phyloP scores from a whole-genome alignment of 2,888 invertebrate species.

The Gymnocheta viridis region DNA sequence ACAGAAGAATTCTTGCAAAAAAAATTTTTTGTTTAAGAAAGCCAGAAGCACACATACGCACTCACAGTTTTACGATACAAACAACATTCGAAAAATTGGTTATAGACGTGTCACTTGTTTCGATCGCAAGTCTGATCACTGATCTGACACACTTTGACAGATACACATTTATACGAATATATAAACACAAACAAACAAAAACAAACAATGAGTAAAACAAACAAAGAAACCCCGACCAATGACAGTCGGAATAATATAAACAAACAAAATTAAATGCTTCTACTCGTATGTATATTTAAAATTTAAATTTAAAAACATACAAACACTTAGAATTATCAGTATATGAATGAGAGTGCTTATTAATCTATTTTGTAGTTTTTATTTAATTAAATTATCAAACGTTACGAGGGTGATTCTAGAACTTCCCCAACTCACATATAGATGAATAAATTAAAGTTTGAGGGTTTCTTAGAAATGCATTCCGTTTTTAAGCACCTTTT shows the following conservation, averaged over 20 bases:
- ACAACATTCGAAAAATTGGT: constrained; percentile 1
- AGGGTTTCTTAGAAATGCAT: too few species aligned
- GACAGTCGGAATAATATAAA: constrained; percentile 29
- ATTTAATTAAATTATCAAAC: constrained; percentile 1
- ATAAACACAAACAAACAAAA: background rate
- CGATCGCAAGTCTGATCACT: constrained; percentile 44
- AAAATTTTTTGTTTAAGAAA: background rate
- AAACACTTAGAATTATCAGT: constrained; percentile 1
- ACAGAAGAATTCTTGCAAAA: constrained; percentile 38
- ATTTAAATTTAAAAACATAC: background rate
- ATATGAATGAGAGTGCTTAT: constrained; percentile 2
- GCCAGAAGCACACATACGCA: background rate
- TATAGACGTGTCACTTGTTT: constrained; percentile 43
- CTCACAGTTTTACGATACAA: background rate
- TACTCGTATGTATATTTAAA: too few species aligned
- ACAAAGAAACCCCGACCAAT: constrained; percentile 1
- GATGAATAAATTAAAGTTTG: background rate
- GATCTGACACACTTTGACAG: constrained; percentile 26
- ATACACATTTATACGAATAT: background rate
- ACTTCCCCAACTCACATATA: background rate
- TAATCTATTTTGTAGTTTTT: background rate
- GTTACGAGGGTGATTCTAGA: background rate
- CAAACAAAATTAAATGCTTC: constrained; percentile 26
- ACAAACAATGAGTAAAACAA: background rate
- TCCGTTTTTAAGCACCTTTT: too few species aligned